Conservation (phyloP, 2,113 vertebrate genomes). For the Calonectris borealis region DNA sequence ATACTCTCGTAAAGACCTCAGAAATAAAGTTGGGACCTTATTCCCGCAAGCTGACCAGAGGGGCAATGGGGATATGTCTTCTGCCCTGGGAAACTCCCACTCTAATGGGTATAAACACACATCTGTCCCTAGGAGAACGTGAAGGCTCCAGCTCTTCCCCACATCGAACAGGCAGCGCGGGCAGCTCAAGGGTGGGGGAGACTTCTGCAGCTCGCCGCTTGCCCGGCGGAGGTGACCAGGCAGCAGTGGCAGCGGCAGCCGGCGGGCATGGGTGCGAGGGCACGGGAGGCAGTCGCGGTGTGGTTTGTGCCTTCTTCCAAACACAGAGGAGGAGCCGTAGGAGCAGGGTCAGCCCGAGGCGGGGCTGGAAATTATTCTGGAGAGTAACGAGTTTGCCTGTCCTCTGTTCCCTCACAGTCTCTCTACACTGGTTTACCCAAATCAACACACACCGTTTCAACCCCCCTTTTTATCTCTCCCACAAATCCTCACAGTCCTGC, state of each 20-base stretch:
- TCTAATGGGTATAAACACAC: not conserved
- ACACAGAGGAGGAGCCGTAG: not conserved
- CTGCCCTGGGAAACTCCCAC: not conserved
- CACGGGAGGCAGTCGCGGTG: accelerated
- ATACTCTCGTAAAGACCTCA: not conserved
- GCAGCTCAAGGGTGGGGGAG: not conserved
- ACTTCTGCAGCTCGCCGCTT: accelerated
- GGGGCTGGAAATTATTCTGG: not conserved
- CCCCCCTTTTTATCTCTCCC: not conserved
- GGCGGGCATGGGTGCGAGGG: not conserved
- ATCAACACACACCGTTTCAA: not conserved
- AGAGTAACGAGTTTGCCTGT: not conserved
- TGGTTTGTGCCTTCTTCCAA: not conserved
- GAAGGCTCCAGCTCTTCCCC: not conserved
- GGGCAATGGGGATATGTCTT: accelerated
- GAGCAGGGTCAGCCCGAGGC: not conserved
- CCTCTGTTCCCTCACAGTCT: not conserved
- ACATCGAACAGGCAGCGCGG: not conserved
- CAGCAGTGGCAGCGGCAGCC: not conserved
- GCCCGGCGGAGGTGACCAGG: not conserved
- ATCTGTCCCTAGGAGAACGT: accelerated
- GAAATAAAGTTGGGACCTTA: not conserved
- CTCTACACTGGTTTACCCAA: not conserved
- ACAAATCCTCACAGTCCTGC: not conserved
- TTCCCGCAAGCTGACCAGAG: not conserved